Evolutionary conservation across 1,140 invertebrate genomes (phyloP).

Genomic region (Tenebrio molitor): DNA sequence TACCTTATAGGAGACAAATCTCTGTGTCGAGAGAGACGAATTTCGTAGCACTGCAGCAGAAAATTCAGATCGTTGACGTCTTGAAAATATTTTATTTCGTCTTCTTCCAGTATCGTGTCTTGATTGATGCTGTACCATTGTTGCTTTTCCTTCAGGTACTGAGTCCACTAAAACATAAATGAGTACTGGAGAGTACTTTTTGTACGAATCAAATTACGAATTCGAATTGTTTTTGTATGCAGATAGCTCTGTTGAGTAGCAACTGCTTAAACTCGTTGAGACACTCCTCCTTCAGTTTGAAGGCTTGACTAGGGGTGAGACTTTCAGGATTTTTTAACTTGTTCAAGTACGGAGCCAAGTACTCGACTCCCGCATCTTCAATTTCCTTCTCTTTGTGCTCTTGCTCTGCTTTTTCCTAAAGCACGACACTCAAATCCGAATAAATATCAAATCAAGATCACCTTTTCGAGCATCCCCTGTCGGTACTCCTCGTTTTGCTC

Average conservation of each 20-base stretch:
- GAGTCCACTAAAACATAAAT: constrained; percentile 49
- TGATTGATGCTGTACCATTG: constrained; percentile 64
- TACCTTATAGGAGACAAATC: constrained; percentile 65
- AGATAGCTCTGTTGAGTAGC: constrained; percentile 69
- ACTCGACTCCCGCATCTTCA: constrained; percentile 65
- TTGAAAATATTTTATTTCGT: constrained; percentile 66
- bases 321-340: constrained; percentile 66
- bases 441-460: constrained; percentile 44
- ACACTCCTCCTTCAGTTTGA: constrained; percentile 67
- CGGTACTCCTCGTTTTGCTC: constrained; percentile 70
- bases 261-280: constrained; percentile 71
- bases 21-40: constrained; percentile 65
- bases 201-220: too few species aligned
- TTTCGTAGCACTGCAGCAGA: constrained; percentile 66
- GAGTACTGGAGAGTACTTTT: too few species aligned
- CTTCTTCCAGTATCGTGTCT: constrained; percentile 64
- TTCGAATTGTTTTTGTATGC: constrained; percentile 70
- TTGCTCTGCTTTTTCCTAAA: constrained; percentile 53
- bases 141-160: constrained; percentile 58
- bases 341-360: constrained; percentile 72
- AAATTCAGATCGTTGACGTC: constrained; percentile 66
- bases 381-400: constrained; percentile 61
- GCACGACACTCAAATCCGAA: not conserved
- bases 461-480: constrained; percentile 65
- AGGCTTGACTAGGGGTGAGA: constrained; percentile 65